Evolutionary conservation across 2,888 invertebrate genomes (phyloP), one percentile per base, ranked within the genome.

Genomic region (Pheosia tremula): DNA sequence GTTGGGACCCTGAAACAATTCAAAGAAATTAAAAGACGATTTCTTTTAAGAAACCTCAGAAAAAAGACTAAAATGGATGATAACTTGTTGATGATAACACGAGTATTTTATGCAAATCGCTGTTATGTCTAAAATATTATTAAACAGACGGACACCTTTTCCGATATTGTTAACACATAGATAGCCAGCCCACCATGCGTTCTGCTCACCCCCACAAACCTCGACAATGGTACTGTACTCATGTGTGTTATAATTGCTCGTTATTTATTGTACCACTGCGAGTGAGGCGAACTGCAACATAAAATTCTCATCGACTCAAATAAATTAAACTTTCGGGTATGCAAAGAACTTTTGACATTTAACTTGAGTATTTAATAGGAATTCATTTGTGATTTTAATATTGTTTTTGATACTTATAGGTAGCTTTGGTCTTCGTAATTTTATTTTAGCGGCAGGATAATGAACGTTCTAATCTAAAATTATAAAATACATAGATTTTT

Each of bases 181-280:
- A n/a, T 38, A 49, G 60, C 73, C 75, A 76, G 64, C 72, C 73
- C 70, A 74, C 84, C 80, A 75, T 78, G 80, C 68, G 78, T 82
- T 83, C 82, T 83, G 66, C 72, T 71, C 80, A 73, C 82, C 79
- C 84, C 80, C 80, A 76, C 78, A 77, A 70, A 77, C 76, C 79
- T 71, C 65, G 63, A 60, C 80, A 24, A 24, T 24, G 24, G 24
- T 77, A 86, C 86, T 87, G 86, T 87, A 67, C 78, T 86, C 80
- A 69, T 83, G 80, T 82, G 82, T 80, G 83, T 82, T 80, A 88
- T 86, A 86, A 85, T 90, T 89, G 86, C 85, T 82, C 57, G 78
- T 85, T 85, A 87, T 88, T 87, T 89, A 88, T 86, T 77, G 80
- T 68, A 58, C 66, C 81, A 63, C 82, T 57, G 70, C 81, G 79